Conservation (phyloP, 2,797 vertebrate species). For the Chanos chanos region DNA sequence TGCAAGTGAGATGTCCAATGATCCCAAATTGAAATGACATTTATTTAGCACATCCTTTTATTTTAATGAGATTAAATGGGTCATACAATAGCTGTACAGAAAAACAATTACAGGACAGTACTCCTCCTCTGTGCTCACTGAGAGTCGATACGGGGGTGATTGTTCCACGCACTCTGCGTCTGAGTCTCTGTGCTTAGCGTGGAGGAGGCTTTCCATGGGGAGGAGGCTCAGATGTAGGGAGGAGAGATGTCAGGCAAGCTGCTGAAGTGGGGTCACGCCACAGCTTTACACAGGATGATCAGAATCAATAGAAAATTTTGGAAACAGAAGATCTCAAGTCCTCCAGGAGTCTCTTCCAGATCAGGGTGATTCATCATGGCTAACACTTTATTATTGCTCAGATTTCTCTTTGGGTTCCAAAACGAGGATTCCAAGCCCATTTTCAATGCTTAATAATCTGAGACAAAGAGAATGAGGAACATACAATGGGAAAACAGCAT, state of each 20-base stretch:
- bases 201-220: conserved; percentile 47
- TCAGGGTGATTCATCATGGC: conserved; percentile 72
- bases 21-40: no score
- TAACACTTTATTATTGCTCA: conserved; percentile 62
- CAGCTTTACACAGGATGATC: conserved; percentile 71
- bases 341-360: conserved; percentile 61
- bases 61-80: no score
- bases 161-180: no score
- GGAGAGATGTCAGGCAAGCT: conserved; percentile 48
- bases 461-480: conserved; percentile 33
- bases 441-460: conserved; percentile 28
- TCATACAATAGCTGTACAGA: no score
- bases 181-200: no score
- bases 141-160: no score
- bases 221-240: conserved; percentile 62
- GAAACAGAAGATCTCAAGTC: conserved; percentile 64
- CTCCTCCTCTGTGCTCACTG: no score
- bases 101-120: no score
- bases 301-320: conserved; percentile 74
- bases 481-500: conserved; percentile 29
- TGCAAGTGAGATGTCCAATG: no score
- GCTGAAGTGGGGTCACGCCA: conserved; percentile 71
- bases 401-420: conserved; percentile 32
- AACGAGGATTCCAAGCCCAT: conserved; percentile 34
- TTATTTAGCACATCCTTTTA: no score